Evolutionary conservation across 2,888 invertebrate genomes (phyloP).

Genomic region (Hemicrepidius hirtus): DNA sequence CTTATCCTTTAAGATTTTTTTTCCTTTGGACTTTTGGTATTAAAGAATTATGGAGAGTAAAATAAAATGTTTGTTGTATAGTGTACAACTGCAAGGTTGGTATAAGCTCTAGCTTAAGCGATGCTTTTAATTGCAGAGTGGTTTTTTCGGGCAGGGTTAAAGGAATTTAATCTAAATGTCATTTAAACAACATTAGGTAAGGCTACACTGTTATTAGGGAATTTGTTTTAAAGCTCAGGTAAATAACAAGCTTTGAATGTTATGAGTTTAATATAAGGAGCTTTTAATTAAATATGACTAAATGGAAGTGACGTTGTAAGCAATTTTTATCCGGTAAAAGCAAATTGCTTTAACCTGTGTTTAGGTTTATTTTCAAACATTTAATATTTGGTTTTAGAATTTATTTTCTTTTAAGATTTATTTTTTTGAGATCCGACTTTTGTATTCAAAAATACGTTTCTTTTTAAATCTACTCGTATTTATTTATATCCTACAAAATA

Average conservation of each 20-base stretch:
- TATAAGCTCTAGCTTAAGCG: constrained; percentile 53
- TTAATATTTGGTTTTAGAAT: constrained; percentile 1
- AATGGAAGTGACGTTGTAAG: constrained; percentile 25
- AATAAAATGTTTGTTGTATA: constrained; percentile 42
- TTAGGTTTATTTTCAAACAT: not conserved
- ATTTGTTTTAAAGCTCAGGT: constrained; percentile 54
- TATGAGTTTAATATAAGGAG: constrained; percentile 49
- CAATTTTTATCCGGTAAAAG: no score
- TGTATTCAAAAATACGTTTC: no score
- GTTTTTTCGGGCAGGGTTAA: constrained; percentile 61
- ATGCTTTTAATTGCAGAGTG: constrained; percentile 61
- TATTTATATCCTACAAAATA: no score
- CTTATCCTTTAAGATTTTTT: no score
- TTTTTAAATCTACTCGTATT: no score
- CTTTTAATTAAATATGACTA: constrained; percentile 49
- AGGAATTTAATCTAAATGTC: constrained; percentile 69
- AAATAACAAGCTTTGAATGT: constrained; percentile 48
- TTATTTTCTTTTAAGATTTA: not conserved
- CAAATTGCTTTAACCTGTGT: no score
- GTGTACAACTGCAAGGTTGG: constrained; percentile 50
- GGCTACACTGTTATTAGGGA: constrained; percentile 53
- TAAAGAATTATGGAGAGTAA: not conserved
- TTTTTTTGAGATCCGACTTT: no score
- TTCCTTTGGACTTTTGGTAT: not conserved
- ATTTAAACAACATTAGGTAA: constrained; percentile 64